Evolutionary conservation across 2,888 invertebrate species (phyloP).

Genomic region (Ernsta delagoae): DNA sequence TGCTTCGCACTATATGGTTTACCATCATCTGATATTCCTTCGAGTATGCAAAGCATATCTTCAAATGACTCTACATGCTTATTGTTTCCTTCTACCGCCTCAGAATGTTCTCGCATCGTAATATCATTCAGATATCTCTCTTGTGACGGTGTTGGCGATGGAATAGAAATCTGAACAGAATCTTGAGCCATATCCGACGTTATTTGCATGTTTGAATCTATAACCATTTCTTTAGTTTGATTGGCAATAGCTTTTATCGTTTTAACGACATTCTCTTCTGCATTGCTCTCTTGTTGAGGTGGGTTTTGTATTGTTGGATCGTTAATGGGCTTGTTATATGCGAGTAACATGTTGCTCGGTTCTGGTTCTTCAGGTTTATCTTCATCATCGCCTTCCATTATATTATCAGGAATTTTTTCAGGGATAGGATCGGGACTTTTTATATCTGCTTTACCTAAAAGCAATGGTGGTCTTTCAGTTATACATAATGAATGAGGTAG

Average conservation of each 20-base stretch:
- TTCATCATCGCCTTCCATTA: slow-evolving; percentile 77
- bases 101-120: slow-evolving; percentile 84
- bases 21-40: slow-evolving; percentile 84
- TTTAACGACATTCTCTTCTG: slow-evolving; percentile 75
- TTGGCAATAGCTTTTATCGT: slow-evolving; percentile 83
- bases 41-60: slow-evolving; percentile 89
- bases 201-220: slow-evolving; percentile 83
- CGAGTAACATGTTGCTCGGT: slow-evolving; percentile 62
- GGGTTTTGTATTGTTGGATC: slow-evolving; percentile 55
- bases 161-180: slow-evolving; percentile 87
- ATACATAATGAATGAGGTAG: slow-evolving; percentile 73
- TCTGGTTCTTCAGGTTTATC: slow-evolving; percentile 76
- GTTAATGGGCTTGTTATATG: slow-evolving; percentile 63
- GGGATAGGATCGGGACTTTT: slow-evolving; percentile 80
- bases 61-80: slow-evolving; percentile 87
- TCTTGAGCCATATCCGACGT: slow-evolving; percentile 85
- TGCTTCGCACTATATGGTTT: slow-evolving; percentile 67
- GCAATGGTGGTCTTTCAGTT: slow-evolving; percentile 69
- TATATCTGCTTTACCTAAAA: slow-evolving; percentile 77
- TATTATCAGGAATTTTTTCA: slow-evolving; percentile 81
- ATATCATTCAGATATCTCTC: slow-evolving; percentile 87
- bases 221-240: slow-evolving; percentile 83
- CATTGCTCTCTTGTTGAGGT: slow-evolving; percentile 52
- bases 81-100: slow-evolving; percentile 80
- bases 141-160: slow-evolving; percentile 87